Conservation (phyloP, 1,140 invertebrate genomes). For the Zaprionus vittiger region DNA sequence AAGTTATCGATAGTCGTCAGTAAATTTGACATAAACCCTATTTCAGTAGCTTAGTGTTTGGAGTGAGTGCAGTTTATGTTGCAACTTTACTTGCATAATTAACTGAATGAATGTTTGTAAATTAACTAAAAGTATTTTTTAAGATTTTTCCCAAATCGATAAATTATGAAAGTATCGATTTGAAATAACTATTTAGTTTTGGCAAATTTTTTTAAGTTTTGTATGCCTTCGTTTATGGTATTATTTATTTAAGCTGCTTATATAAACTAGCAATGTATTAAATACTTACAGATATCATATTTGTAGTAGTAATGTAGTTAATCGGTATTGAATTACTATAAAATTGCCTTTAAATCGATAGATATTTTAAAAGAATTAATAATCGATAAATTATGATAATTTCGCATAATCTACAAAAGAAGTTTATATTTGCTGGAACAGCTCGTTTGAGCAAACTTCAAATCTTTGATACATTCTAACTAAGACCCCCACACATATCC, state of each 20-base stretch:
- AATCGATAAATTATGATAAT: neutral
- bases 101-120: no score
- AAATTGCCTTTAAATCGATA: no score
- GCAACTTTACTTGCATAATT: neutral
- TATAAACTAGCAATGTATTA: no score
- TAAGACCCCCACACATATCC: conserved; percentile 8
- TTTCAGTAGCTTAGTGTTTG: neutral
- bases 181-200: neutral
- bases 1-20: neutral
- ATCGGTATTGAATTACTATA: no score
- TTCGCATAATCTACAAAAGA: neutral
- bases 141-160: neutral
- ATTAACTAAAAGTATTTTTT: neutral
- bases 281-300: no score
- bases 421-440: neutral
- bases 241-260: no score
- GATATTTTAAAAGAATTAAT: no score
- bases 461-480: neutral
- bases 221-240: no score
- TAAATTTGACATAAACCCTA: neutral
- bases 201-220: no score
- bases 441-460: neutral
- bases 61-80: no score
- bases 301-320: no score
- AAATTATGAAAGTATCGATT: neutral